Base-by-base conservation (phyloP, 2,888 invertebrate species). In the Strigamia crassipes region DNA sequence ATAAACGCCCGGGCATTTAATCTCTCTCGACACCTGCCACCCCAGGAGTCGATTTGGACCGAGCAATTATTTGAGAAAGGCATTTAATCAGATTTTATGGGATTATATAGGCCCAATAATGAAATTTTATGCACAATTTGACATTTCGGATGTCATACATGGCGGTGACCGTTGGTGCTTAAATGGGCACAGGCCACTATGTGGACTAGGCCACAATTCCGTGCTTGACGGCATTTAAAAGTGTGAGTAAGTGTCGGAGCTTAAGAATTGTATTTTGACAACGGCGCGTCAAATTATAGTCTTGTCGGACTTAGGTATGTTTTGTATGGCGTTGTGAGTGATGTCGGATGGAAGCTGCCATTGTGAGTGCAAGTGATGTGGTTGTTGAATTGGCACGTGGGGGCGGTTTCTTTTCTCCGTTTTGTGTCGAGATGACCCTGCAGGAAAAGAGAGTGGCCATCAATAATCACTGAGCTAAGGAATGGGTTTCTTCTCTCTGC, bases 381-480 rank as follows among this genome's bases (percentile, higher is more conserved):
- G 23, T 73, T 73, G 73, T 73, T 27, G 31, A 23, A 73, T 73
- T 73, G 23, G 73, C 73, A 73, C 23, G 73, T 73, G 73, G 73
- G 73, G 31, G 73, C 5, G 42, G 42, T 46, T 46, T 46, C 42
- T 46, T 46, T 46, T 46, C 42, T 46, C 42, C 42, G 42, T 46
- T 46, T 46, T 46, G 42, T 46, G 42, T 46, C 42, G 42, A 46
- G 42, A 46, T 46, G 42, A 46, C 42, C 42, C 42, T 46, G 42
- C 42, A 46, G 42, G 42, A 46, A 46, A 46, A 46, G 42, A 46
- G 42, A 46, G 42, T 46, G 42, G 42, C 42, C 42, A 46, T 46
- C 42, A 46, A 46, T 46, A 46, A 46, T 46, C 42, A 46, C 42
- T 46, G 42, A 46, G 42, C 42, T 46, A 46, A 46, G 42, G 42